Evolutionary conservation across 2,888 invertebrate genomes (phyloP).

Genomic region (Tenthredo scrophulariae): DNA sequence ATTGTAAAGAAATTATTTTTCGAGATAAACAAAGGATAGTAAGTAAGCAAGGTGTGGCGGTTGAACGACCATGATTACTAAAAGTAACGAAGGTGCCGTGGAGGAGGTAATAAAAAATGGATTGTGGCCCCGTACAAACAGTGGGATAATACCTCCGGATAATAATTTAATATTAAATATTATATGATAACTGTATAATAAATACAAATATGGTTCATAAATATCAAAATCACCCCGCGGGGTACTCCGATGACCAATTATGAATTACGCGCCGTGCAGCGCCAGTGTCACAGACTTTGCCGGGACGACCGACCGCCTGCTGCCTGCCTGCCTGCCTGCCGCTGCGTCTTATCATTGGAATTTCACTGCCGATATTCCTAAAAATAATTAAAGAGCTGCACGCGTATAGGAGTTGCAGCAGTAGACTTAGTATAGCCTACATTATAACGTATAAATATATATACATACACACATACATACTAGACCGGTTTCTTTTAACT

Average conservation of each 20-base stretch:
- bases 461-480: conserved; percentile 60
- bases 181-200: conserved; percentile 12
- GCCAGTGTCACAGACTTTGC: conserved; percentile 60
- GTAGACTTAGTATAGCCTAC: conserved; percentile 73
- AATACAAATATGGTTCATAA: conserved; percentile 15
- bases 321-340: conserved; percentile 73
- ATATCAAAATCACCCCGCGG: conserved; percentile 24
- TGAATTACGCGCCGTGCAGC: conserved; percentile 61
- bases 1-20: conserved; percentile 76
- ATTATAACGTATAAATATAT: conserved; percentile 64
- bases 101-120: conserved; percentile 60
- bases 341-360: conserved; percentile 75
- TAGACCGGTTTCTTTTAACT: no score
- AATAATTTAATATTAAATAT: conserved; percentile 22
- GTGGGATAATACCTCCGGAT: conserved; percentile 16
- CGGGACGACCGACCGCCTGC: conserved; percentile 63
- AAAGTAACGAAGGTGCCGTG: conserved; percentile 69
- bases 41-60: conserved; percentile 59
- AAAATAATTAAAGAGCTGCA: conserved; percentile 68
- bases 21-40: conserved; percentile 60
- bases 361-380: conserved; percentile 79
- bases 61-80: conserved; percentile 62
- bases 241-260: conserved; percentile 47
- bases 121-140: conserved; percentile 28
- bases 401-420: conserved; percentile 67